These are phyloP conservation scores for Synergus laeviventris DNA, from an alignment of 2,888 invertebrate species.

Conservation along the genomic window DNA sequence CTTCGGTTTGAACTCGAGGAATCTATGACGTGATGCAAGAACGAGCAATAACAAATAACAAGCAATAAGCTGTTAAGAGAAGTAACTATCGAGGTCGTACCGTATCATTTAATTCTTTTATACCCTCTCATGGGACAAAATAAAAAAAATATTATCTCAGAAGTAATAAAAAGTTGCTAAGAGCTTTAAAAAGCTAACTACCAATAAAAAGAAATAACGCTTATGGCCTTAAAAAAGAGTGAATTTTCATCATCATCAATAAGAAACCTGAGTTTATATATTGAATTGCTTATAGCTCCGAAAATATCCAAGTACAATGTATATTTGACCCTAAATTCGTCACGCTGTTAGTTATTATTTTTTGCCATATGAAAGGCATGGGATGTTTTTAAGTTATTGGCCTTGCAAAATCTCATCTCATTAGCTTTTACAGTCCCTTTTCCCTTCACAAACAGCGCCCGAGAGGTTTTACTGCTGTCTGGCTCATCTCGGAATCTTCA, in stretches of 20 bases:
- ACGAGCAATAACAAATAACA: neutral
- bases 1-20: neutral
- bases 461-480: slow-evolving; percentile 49
- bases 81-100: neutral
- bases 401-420: slow-evolving; percentile 52
- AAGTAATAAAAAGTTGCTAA: no score
- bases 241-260: neutral
- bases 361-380: neutral
- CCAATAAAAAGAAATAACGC: neutral
- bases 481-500: slow-evolving; percentile 51
- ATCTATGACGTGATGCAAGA: neutral
- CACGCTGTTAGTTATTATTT: slow-evolving; percentile 3
- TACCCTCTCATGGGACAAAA: no score
- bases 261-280: neutral
- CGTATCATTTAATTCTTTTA: no score
- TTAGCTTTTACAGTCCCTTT: slow-evolving; percentile 57
- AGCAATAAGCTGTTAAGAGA: neutral
- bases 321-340: neutral
- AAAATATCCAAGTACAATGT: neutral
- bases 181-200: no score
- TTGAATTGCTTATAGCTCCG: neutral
- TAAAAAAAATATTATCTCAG: no score
- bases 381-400: slow-evolving; percentile 14
- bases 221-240: neutral
- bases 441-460: slow-evolving; percentile 51